Evolutionary conservation across 2,797 vertebrate species (phyloP).

Genomic region (Pseudopleuronectes americanus): DNA sequence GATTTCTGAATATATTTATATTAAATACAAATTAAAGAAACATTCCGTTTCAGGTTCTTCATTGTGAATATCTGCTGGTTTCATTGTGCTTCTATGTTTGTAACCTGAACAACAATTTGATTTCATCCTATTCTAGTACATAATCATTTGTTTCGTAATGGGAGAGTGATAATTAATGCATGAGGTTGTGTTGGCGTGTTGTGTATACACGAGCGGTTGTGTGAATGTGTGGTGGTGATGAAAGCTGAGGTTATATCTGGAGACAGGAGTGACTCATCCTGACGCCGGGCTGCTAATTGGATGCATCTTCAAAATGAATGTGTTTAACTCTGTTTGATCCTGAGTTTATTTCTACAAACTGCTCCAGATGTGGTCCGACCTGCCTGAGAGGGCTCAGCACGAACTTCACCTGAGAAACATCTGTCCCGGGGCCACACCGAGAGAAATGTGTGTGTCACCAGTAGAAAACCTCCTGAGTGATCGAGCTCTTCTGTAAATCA

Average conservation of each 20-base stretch:
- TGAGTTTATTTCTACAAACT: slow-evolving; percentile 1
- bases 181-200: background rate
- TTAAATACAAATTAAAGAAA: too few species aligned
- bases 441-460: background rate
- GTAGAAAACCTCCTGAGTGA: too few species aligned
- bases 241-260: slow-evolving; percentile 51
- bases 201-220: slow-evolving; percentile 24
- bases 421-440: too few species aligned
- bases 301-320: slow-evolving; percentile 44
- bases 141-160: background rate
- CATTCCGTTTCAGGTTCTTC: too few species aligned
- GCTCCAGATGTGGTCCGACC: slow-evolving; percentile 9
- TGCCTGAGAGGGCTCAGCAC: too few species aligned
- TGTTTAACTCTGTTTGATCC: slow-evolving; percentile 29
- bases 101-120: too few species aligned
- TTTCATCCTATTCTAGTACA: too few species aligned
- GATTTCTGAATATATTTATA: too few species aligned
- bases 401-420: too few species aligned
- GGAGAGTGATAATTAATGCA: background rate
- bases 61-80: too few species aligned
- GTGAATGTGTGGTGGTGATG: slow-evolving; percentile 23
- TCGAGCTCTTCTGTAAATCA: too few species aligned
- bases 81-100: too few species aligned
- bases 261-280: slow-evolving; percentile 58
- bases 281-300: slow-evolving; percentile 54